These are phyloP conservation scores for Gavia stellata DNA, from an alignment of 2,113 vertebrate genomes.

Conservation along the genomic window DNA sequence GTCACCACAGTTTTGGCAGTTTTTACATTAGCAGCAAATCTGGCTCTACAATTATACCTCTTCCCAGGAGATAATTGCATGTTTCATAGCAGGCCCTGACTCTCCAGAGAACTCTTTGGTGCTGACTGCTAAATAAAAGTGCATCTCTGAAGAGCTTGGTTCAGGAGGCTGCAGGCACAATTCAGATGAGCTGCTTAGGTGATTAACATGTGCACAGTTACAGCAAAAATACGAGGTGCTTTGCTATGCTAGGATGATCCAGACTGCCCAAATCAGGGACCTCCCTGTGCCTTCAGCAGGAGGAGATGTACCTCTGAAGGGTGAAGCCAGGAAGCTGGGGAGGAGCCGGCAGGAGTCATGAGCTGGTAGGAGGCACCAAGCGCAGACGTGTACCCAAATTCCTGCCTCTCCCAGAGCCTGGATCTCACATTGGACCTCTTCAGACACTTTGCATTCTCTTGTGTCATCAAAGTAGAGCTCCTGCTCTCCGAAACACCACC, in stretches of 20 bases:
- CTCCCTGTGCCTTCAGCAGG: neutral
- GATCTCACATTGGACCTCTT: neutral
- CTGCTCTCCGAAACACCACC: neutral
- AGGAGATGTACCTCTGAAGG: neutral
- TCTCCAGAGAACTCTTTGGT: neutral
- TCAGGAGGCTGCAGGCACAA: neutral
- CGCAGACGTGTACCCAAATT: neutral
- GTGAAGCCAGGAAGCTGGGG: neutral
- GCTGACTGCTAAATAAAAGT: neutral
- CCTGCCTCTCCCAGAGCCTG: neutral
- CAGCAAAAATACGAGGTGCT: neutral
- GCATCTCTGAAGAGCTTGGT: neutral
- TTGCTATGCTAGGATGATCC: neutral
- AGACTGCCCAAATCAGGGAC: neutral
- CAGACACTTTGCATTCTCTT: neutral
- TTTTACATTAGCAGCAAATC: neutral
- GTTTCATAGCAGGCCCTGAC: neutral
- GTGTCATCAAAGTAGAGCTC: neutral
- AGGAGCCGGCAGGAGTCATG: neutral
- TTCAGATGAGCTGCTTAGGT: neutral
- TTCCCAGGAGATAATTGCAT: neutral
- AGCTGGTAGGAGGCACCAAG: neutral
- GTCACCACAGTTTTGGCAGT: neutral
- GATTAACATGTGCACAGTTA: neutral
- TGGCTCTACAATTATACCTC: neutral